Percentiles rank a stretch among this genome's conserved stretches.
These are phyloP conservation scores for Diorhabda carinulata DNA, from an alignment of 1,140 invertebrate genomes.

Conservation along the genomic window DNA sequence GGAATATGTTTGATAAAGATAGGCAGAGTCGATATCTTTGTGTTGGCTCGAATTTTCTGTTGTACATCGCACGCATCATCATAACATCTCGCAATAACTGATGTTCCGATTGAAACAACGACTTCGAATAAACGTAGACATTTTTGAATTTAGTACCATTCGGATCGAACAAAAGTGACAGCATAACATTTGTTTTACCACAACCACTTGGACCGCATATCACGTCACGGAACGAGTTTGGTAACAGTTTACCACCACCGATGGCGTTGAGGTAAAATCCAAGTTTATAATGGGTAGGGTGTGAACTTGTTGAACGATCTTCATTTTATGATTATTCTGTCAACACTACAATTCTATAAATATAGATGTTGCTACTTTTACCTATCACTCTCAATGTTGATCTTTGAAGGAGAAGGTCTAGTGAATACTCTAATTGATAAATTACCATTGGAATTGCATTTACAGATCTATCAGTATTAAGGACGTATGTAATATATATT, in stretches of 20 bases:
- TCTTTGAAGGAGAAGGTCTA: background rate
- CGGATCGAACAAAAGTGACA: slow-evolving; percentile 10
- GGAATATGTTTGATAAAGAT: slow-evolving; percentile 42
- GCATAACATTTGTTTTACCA: slow-evolving; percentile 3
- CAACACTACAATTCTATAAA: background rate
- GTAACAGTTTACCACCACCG: background rate
- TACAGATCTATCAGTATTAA: slow-evolving; percentile 14
- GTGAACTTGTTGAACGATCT: background rate
- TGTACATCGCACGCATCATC: background rate
- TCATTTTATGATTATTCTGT: background rate
- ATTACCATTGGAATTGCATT: slow-evolving; percentile 48
- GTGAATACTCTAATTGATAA: slow-evolving; percentile 33
- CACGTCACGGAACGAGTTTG: background rate
- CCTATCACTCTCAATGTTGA: background rate
- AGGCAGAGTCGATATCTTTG: background rate
- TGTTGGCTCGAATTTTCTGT: background rate
- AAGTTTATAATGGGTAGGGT: background rate
- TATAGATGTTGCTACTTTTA: background rate
- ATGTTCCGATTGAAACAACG: slow-evolving; percentile 31
- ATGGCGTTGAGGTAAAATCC: background rate
- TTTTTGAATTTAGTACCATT: slow-evolving; percentile 23
- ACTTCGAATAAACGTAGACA: slow-evolving; percentile 25
- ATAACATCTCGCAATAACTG: slow-evolving; percentile 24
- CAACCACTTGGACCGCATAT: background rate
- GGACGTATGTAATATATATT: too few species aligned